A percentile compares a stretch with the other conserved stretches of the same genome.
Evolutionary conservation across 1,140 invertebrate genomes (phyloP).

Genomic region (Ceratosolen solmsi): DNA sequence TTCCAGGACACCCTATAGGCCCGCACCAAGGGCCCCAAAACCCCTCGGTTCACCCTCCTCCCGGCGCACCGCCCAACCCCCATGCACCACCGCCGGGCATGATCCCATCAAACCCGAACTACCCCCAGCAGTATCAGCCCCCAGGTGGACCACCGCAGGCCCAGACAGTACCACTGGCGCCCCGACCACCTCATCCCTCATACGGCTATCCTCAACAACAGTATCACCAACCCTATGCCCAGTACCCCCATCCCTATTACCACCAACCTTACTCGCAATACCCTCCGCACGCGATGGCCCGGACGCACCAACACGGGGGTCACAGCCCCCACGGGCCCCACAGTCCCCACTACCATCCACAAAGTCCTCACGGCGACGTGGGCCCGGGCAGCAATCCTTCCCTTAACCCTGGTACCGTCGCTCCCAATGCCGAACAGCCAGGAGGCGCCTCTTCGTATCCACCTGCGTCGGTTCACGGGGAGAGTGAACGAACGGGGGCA

Average conservation of each 20-base stretch:
- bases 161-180: conserved; percentile 73
- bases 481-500: conserved; percentile 62
- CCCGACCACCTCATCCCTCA: conserved; percentile 76
- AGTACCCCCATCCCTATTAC: conserved; percentile 77
- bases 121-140: conserved; percentile 67
- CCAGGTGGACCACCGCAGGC: conserved; percentile 66
- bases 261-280: conserved; percentile 78
- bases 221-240: conserved; percentile 77
- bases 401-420: conserved; percentile 53
- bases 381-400: conserved; percentile 55
- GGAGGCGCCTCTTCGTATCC: conserved; percentile 62
- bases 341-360: conserved; percentile 69
- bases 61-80: conserved; percentile 61
- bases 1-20: conserved; percentile 66
- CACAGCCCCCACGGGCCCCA: conserved; percentile 64
- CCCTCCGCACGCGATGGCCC: conserved; percentile 72
- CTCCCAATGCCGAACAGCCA: conserved; percentile 53
- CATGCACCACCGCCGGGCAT: conserved; percentile 63
- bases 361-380: conserved; percentile 66
- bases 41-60: conserved; percentile 60
- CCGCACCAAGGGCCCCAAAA: conserved; percentile 64
- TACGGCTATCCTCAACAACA: conserved; percentile 78
- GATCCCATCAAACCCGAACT: conserved; percentile 74
- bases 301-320: conserved; percentile 72
- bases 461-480: conserved; percentile 61